Evolutionary conservation across 2,797 vertebrate genomes (phyloP).

Genomic region (Naso thynnoides): DNA sequence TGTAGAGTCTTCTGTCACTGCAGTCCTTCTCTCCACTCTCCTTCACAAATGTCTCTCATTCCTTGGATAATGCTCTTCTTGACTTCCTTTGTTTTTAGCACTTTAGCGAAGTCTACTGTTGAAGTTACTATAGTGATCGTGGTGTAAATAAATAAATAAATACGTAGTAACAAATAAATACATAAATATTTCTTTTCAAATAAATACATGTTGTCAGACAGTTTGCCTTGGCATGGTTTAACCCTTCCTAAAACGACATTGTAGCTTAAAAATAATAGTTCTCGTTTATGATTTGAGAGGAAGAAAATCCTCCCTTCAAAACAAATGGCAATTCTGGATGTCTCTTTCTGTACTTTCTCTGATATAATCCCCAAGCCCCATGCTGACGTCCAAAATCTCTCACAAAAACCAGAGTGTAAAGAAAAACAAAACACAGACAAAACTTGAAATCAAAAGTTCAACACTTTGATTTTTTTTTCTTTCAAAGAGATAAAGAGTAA

Average conservation of each 20-base stretch:
- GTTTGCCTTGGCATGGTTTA: constrained; percentile 69
- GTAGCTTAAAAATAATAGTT: constrained; percentile 38
- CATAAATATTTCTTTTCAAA: constrained; percentile 83
- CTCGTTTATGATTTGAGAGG: constrained; percentile 6
- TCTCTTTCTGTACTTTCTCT: constrained; percentile 21
- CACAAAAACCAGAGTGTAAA: constrained; percentile 12
- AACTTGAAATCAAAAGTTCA: constrained; percentile 46
- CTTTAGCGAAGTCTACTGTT: constrained; percentile 55
- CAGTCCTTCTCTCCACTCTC: constrained; percentile 17
- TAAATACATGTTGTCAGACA: constrained; percentile 74
- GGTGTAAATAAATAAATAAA: constrained; percentile 81
- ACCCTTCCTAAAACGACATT: constrained; percentile 29
- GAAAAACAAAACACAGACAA: constrained; percentile 11
- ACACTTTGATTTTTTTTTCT: constrained; percentile 48
- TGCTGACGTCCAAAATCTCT: constrained; percentile 22
- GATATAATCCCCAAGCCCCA: constrained; percentile 15
- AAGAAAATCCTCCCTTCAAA: constrained; percentile 18
- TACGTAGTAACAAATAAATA: constrained; percentile 88
- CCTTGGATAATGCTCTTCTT: constrained; percentile 25
- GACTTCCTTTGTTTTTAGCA: constrained; percentile 10
- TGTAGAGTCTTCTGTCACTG: constrained; percentile 47
- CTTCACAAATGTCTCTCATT: constrained; percentile 27
- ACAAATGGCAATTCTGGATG: constrained; percentile 44
- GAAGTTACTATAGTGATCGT: constrained; percentile 40
- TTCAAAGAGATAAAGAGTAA: constrained; percentile 56